Base-by-base conservation (phyloP, 2,113 vertebrate species). In the Spilogale gracilis region DNA sequence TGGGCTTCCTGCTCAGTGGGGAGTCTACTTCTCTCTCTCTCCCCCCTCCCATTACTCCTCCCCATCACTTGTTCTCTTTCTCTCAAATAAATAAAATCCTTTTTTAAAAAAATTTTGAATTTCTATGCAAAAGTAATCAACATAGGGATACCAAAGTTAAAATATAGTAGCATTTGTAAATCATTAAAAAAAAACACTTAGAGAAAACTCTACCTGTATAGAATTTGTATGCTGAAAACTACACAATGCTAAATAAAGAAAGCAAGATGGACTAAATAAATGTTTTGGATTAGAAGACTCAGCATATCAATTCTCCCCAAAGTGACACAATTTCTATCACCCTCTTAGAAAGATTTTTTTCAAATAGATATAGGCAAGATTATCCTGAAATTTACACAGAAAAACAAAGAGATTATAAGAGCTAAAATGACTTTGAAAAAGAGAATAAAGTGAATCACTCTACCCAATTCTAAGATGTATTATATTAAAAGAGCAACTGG, bases 321-420 rank as follows among this genome's bases (percentile, higher is more conserved):
- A 80, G 5, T 90, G n/a, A 90, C 27, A 92, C 45, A 94, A 74
- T 60, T 85, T 69, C 43, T 67, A 81, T 54, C 52, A 89, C 1
- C 13, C 43, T 45, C 43, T 56, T 58, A 67, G 48, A 94, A 73
- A 80, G 20, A 60, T 45, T 56, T 74, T 74, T 32, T 60, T 16
- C 45, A 78, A 45, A 78, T 20, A 63, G 21, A 58, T 50, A 90
- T 18, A 80, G 25, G 45, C 45, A 78, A 89, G 30, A 85, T 14
- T 76, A 54, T 65, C 43, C 63, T 67, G 21, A 52, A 94, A 89
- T 60, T 73, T 48, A 85, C 43, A 79, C 30, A 81, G 69, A 81
- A 92, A 90, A 89, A 17, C 8, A 45, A 96, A 95, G 14, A 43
- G 58, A 92, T 17, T 60, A 58, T 71, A 50, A 94, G 16, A 71